A percentile compares a stretch with the other conserved stretches of the same genome.
Evolutionary conservation across 2,113 vertebrate genomes (phyloP).

Genomic region (Numida meleagris): DNA sequence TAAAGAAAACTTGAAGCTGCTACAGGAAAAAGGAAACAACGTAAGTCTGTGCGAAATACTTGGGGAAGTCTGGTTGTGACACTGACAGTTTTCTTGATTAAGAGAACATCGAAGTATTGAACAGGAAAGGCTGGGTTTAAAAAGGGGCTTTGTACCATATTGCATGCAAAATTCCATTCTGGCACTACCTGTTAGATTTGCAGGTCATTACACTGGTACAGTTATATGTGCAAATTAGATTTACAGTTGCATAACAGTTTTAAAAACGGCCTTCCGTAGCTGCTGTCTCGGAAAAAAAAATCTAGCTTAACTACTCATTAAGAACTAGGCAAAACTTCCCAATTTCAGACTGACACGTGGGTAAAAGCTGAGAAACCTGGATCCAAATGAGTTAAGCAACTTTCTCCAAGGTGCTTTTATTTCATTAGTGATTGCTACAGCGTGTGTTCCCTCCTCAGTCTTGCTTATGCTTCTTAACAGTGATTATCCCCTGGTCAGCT

Average conservation of each 20-base stretch:
- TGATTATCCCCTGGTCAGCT: background rate
- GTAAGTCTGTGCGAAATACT: slow-evolving; percentile 82
- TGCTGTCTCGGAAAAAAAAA: background rate
- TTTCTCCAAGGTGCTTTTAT: background rate
- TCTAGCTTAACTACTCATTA: background rate
- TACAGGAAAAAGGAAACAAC: slow-evolving; percentile 93
- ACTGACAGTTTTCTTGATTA: background rate
- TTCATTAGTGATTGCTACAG: background rate
- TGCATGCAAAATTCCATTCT: background rate
- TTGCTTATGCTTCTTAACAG: background rate
- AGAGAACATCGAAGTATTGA: background rate
- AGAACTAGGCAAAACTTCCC: background rate
- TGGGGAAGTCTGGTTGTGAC: slow-evolving; percentile 24
- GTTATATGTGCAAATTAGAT: background rate
- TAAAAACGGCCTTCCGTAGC: background rate
- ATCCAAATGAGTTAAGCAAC: background rate
- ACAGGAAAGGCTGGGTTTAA: background rate
- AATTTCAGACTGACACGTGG: background rate
- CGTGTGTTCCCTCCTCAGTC: background rate
- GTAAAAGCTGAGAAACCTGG: background rate
- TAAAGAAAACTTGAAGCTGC: slow-evolving; percentile 92
- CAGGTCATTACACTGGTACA: background rate
- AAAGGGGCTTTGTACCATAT: background rate
- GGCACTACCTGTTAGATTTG: background rate
- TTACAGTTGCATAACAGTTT: background rate